These are phyloP conservation scores for Chiloscyllium plagiosum DNA, from an alignment of 2,113 vertebrate species.

Conservation along the genomic window DNA sequence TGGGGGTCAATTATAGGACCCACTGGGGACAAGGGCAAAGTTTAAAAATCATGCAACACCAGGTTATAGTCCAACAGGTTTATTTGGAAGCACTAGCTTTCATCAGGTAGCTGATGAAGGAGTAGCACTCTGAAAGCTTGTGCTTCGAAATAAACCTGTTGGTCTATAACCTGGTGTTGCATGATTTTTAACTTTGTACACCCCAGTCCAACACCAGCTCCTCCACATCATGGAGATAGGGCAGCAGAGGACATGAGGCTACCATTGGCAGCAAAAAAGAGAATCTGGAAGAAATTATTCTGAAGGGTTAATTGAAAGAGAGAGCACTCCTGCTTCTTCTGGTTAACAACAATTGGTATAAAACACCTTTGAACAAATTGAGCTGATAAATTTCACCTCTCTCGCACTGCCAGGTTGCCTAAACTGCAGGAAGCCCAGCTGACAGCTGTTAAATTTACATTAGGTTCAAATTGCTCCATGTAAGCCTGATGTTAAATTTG, in stretches of 20 bases:
- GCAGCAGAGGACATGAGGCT: neutral
- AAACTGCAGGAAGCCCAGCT: neutral
- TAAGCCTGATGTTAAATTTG: neutral
- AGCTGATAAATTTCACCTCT: neutral
- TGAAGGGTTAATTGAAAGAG: neutral
- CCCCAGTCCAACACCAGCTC: too few relatives aligned
- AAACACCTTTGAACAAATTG: neutral
- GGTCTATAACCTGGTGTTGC: too few relatives aligned
- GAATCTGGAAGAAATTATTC: neutral
- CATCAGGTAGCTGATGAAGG: too few relatives aligned
- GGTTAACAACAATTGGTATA: neutral
- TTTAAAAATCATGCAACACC: too few relatives aligned
- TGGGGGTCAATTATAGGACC: too few relatives aligned
- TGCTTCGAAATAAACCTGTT: too few relatives aligned
- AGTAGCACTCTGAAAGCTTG: too few relatives aligned
- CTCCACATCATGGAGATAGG: neutral
- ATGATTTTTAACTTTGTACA: too few relatives aligned
- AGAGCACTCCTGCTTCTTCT: neutral
- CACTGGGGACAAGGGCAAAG: too few relatives aligned
- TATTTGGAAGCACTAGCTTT: too few relatives aligned
- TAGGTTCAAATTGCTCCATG: neutral
- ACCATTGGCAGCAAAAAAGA: too few relatives aligned
- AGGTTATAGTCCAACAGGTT: too few relatives aligned
- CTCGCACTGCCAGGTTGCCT: neutral
- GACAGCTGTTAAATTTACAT: neutral